A percentile compares a stretch with the other conserved stretches of the same genome.
phyloP scores from a whole-genome alignment of 2,888 invertebrate genomes.

The Hydroisotoma schaefferi region DNA sequence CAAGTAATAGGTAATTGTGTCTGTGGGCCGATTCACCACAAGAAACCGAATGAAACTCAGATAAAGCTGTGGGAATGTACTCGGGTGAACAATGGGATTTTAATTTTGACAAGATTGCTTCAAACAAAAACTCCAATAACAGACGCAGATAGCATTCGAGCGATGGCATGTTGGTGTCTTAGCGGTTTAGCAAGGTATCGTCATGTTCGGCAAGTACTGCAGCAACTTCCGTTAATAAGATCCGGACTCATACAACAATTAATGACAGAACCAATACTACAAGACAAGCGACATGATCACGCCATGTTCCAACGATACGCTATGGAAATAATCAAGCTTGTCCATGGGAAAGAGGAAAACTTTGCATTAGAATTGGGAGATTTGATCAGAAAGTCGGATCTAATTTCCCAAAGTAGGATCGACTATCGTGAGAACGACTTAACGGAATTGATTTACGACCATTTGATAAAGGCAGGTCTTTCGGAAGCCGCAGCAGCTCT shows the following conservation, averaged over 20 bases:
- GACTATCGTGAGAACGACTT: conserved; percentile 91
- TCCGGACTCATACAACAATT: conserved; percentile 61
- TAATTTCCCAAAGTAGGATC: conserved; percentile 73
- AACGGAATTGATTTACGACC: conserved; percentile 84
- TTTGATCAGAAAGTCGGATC: conserved; percentile 68
- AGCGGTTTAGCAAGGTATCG: conserved; percentile 88
- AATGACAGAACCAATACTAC: conserved; percentile 94
- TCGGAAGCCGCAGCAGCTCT: conserved; percentile 68
- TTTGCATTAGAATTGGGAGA: conserved; percentile 51
- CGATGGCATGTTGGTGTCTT: conserved; percentile 86
- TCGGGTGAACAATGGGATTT: conserved; percentile 91
- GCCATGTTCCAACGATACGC: conserved; percentile 94
- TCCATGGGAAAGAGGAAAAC: conserved; percentile 74
- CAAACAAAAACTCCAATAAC: conserved; percentile 72
- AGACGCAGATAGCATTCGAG: conserved; percentile 91
- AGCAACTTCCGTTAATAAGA: conserved; percentile 40
- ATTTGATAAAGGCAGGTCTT: conserved; percentile 73
- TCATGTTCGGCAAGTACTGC: conserved; percentile 43
- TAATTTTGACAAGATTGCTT: conserved; percentile 59
- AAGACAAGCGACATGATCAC: conserved; percentile 93
- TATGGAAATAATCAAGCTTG: conserved; percentile 78
- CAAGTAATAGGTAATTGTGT: conserved; percentile 90
- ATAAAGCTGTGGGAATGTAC: conserved; percentile 94
- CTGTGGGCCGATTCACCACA: conserved; percentile 74
- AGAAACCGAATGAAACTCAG: conserved; percentile 73